phyloP scores from a whole-genome alignment of 1,140 invertebrate genomes.

The Tribolium castaneum region DNA sequence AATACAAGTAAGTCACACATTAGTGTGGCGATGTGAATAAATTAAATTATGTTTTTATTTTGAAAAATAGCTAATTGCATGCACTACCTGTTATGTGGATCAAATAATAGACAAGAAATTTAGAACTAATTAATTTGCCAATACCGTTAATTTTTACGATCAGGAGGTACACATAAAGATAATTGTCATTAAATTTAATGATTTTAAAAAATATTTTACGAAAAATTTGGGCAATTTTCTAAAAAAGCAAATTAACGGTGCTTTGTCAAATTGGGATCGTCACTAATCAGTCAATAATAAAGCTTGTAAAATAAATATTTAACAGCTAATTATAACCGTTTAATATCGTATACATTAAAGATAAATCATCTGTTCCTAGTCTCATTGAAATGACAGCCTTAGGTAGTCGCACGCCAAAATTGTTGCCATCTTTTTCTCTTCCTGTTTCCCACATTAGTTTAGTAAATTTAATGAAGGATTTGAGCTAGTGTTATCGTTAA shows the following conservation, averaged over 20 bases:
- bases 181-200: neutral
- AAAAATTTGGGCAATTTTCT: neutral
- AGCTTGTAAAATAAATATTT: neutral
- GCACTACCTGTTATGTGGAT: constrained; percentile 4
- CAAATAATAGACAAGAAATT: constrained; percentile 5
- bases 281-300: neutral
- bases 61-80: constrained; percentile 9
- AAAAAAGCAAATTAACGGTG: neutral
- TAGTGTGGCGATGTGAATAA: neutral
- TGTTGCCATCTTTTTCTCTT: neutral
- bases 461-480: neutral
- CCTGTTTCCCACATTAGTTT: neutral
- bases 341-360: neutral
- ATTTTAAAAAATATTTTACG: neutral
- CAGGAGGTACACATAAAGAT: neutral
- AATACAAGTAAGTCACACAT: neutral
- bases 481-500: neutral
- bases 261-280: neutral
- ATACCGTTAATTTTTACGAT: constrained; percentile 12
- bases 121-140: constrained; percentile 7
- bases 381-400: neutral
- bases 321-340: neutral
- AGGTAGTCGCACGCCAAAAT: neutral
- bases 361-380: neutral
- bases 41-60: neutral